Percentiles rank a stretch among this genome's conserved stretches.
Evolutionary conservation across 2,797 vertebrate species (phyloP).

Genomic region (Hylomyscus alleni): DNA sequence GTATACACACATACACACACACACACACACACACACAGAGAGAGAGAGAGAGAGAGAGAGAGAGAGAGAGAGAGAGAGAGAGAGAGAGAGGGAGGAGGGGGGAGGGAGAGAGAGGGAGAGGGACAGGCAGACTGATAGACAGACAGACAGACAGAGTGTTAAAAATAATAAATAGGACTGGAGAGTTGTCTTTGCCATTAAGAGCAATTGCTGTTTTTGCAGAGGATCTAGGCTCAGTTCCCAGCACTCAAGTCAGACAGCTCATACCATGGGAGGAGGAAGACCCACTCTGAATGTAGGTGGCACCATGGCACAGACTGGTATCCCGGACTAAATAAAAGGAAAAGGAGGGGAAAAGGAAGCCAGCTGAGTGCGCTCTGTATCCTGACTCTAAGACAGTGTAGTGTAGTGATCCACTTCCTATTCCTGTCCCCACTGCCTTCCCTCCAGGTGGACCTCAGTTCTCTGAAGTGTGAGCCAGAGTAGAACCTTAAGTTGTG

Average conservation of each 20-base stretch:
- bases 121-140: no score
- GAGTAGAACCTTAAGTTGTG: neutral
- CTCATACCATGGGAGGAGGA: neutral
- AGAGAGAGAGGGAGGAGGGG: no score
- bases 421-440: neutral
- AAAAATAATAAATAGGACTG: neutral
- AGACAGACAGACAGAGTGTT: neutral
- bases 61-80: no score
- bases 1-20: neutral
- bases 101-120: no score
- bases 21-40: neutral
- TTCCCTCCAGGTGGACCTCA: neutral
- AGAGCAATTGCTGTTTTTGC: neutral
- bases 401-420: neutral
- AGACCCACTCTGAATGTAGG: neutral
- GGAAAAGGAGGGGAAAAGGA: neutral
- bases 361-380: neutral
- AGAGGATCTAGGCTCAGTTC: neutral
- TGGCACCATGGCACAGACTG: neutral
- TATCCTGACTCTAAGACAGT: neutral
- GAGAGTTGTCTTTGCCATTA: neutral
- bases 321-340: neutral
- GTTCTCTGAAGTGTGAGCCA: neutral
- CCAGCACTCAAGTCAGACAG: neutral
- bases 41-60: no score